Percentiles rank a stretch among this genome's conserved stretches.
Evolutionary conservation across 2,888 invertebrate genomes (phyloP).

Genomic region (Polietes domitor): DNA sequence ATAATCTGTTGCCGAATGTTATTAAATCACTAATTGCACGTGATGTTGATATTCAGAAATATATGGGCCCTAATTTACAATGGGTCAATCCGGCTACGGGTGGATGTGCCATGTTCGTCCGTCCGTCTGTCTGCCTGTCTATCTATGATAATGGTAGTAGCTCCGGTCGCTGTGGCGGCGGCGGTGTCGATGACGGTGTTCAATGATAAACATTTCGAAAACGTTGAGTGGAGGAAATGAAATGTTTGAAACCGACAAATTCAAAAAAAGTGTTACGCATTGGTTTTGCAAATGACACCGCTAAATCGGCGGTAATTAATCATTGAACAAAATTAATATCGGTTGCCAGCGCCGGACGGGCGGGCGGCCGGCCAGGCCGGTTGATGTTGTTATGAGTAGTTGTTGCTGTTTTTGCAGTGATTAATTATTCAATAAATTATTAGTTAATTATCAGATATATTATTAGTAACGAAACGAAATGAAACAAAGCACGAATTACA

Average conservation of each 20-base stretch:
- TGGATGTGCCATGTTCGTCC: background rate
- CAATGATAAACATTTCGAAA: constrained; percentile 41
- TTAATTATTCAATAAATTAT: constrained; percentile 52
- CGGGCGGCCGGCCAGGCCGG: background rate
- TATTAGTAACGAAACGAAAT: constrained; percentile 15
- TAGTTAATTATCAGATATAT: constrained; percentile 50
- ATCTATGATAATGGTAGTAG: constrained; percentile 12
- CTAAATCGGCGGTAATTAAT: constrained; percentile 50
- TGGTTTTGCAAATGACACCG: constrained; percentile 43
- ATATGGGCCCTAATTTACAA: background rate
- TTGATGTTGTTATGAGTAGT: background rate
- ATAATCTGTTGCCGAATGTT: too few relatives aligned
- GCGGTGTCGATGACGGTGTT: background rate
- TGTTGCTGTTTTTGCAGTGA: constrained; percentile 28
- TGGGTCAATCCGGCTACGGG: background rate
- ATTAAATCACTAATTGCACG: too few relatives aligned
- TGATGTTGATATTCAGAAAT: too few relatives aligned
- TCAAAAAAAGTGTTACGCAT: constrained; percentile 41
- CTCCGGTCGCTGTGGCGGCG: background rate
- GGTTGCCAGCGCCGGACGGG: background rate
- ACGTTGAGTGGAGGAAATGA: constrained; percentile 30
- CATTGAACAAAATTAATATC: constrained; percentile 49
- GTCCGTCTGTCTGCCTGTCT: background rate
- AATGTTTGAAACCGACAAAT: constrained; percentile 7
- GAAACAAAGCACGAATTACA: background rate